Percentiles rank a stretch among this genome's conserved stretches.
phyloP scores from a whole-genome alignment of 2,113 vertebrate genomes.

The Oreochromis spilurus region DNA sequence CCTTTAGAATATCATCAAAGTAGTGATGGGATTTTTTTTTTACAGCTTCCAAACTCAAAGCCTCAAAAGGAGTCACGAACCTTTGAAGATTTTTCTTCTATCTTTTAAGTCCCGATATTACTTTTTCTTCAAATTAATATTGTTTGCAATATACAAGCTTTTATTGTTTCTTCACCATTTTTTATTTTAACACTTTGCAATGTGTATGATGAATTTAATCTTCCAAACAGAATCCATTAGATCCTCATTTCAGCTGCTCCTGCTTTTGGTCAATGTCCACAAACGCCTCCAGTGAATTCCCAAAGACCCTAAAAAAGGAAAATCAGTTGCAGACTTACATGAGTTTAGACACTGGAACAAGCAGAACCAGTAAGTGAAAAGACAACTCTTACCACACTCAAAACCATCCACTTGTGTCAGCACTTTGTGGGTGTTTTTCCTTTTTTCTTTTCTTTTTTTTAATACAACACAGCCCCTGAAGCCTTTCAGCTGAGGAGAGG shows the following conservation, averaged over 20 bases:
- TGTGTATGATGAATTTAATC: neutral
- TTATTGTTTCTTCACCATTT: neutral
- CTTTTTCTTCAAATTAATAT: neutral
- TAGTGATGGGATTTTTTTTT: neutral
- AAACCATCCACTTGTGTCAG: conserved; percentile 41
- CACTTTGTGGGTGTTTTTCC: conserved; percentile 1
- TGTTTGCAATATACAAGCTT: neutral
- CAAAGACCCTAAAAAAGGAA: neutral
- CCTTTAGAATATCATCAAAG: neutral
- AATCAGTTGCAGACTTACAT: neutral
- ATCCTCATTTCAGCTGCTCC: neutral
- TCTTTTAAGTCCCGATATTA: neutral
- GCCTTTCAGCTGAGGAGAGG: conserved; percentile 21
- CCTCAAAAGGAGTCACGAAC: neutral
- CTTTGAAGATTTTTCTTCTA: neutral
- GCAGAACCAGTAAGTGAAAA: conserved; percentile 17
- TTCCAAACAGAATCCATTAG: neutral
- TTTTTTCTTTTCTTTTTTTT: neutral
- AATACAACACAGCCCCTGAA: neutral
- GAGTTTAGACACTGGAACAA: conserved; percentile 7
- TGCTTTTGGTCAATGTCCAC: neutral
- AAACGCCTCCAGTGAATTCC: neutral
- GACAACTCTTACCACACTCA: neutral
- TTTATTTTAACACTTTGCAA: neutral
- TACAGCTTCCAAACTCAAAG: neutral